Evolutionary conservation across 2,113 vertebrate genomes (phyloP).

Genomic region (Gasterosteus nipponicus): DNA sequence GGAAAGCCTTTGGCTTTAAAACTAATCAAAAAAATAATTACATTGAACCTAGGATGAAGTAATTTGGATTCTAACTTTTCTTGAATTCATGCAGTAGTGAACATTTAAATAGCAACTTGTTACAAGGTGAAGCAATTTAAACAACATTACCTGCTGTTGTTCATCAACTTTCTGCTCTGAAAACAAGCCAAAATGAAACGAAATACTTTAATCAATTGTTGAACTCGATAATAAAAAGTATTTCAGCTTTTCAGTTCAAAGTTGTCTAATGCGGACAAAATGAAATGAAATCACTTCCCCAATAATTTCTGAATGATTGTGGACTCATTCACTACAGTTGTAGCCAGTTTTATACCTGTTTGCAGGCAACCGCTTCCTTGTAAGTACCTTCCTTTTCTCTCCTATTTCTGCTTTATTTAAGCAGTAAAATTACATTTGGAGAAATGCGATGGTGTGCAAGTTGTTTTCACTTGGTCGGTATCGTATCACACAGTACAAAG

Average conservation of each 20-base stretch:
- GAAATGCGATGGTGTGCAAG: not conserved
- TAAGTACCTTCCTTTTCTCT: not conserved
- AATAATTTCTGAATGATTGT: not conserved
- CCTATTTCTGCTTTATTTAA: not conserved
- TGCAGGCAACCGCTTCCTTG: not conserved
- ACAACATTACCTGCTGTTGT: not conserved
- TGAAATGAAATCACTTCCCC: not conserved
- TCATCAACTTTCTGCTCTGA: not conserved
- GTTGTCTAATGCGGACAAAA: not conserved
- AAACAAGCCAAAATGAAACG: not conserved
- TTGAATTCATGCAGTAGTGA: not conserved
- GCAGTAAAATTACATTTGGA: not conserved
- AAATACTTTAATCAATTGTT: not conserved
- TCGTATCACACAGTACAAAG: not conserved
- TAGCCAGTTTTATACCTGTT: not conserved
- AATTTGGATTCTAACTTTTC: not conserved
- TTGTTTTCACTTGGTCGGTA: not conserved
- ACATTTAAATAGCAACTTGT: not conserved
- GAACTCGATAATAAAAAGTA: too few relatives aligned
- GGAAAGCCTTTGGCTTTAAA: not conserved
- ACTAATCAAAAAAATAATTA: not conserved
- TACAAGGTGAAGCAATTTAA: not conserved
- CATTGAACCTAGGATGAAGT: not conserved
- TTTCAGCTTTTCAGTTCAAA: not conserved
- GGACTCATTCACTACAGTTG: not conserved